phyloP scores from a whole-genome alignment of 2,113 vertebrate genomes.

The Zeus faber region DNA sequence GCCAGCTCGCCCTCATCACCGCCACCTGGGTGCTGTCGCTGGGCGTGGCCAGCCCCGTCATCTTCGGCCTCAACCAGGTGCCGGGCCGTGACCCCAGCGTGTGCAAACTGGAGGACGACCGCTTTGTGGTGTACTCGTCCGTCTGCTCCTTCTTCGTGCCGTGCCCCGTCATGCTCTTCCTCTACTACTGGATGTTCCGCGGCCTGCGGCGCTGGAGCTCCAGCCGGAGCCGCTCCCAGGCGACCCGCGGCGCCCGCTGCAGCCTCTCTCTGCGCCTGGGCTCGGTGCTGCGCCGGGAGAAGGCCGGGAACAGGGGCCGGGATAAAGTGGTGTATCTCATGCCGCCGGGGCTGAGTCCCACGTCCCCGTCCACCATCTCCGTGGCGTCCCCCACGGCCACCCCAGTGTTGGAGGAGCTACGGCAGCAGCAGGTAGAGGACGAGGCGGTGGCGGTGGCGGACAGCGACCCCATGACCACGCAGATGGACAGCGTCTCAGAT shows the following conservation, averaged over 20 bases:
- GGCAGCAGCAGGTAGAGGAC: conserved; percentile 24
- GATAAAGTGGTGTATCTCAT: conserved; percentile 46
- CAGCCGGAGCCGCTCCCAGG: conserved; percentile 46
- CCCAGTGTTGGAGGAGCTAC: conserved; percentile 10
- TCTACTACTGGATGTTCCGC: conserved; percentile 76
- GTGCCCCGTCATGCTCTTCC: conserved; percentile 73
- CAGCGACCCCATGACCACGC: conserved; percentile 59
- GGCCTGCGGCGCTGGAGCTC: conserved; percentile 70
- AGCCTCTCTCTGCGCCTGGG: conserved; percentile 54
- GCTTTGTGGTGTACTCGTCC: conserved; percentile 75
- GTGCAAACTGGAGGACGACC: conserved; percentile 73
- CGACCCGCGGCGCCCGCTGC: conserved; percentile 6
- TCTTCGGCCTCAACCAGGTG: conserved; percentile 74
- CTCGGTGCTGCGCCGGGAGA: conserved; percentile 40
- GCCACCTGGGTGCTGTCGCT: conserved; percentile 75
- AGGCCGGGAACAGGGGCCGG: conserved; percentile 6
- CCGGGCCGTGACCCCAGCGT: conserved; percentile 54
- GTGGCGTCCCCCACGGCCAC: conserved; percentile 11
- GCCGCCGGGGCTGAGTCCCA: conserved; percentile 44
- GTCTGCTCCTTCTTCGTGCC: conserved; percentile 78
- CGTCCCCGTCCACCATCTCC: conserved; percentile 28
- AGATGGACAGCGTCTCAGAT: conserved; percentile 65
- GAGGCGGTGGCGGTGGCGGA: conserved; percentile 6
- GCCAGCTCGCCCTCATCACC: conserved; percentile 69
- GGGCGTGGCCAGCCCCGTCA: conserved; percentile 72